Evolutionary conservation across 1,140 invertebrate genomes (phyloP).

Genomic region (Sitobion miscanthi): DNA sequence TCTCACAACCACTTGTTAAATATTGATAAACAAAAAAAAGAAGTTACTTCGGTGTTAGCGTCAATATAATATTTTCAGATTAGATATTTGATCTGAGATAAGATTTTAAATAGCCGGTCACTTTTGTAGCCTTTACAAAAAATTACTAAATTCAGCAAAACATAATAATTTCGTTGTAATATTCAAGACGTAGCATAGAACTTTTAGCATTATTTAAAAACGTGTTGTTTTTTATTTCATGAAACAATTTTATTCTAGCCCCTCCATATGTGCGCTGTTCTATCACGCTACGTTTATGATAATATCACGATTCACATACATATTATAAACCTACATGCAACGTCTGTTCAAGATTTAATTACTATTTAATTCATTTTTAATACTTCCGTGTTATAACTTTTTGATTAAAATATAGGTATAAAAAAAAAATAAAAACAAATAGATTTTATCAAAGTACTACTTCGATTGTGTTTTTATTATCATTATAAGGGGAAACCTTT

Average conservation of each 20-base stretch:
- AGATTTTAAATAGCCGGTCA: not conserved
- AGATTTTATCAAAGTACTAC: constrained; percentile 11
- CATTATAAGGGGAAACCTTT: constrained; percentile 7
- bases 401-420: not conserved
- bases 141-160: not conserved
- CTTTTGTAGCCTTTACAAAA: not conserved
- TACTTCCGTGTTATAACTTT: not conserved
- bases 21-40: not conserved
- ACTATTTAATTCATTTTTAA: constrained; percentile 19
- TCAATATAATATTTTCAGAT: not conserved
- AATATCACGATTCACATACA: not conserved
- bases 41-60: not conserved
- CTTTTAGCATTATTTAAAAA: not conserved
- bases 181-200: not conserved
- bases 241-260: not conserved
- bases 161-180: not conserved
- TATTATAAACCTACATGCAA: not conserved
- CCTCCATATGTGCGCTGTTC: not conserved
- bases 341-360: not conserved
- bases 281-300: not conserved
- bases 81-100: not conserved
- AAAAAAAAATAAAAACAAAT: constrained; percentile 4
- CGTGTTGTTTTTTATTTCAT: not conserved
- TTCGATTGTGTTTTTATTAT: constrained; percentile 11
- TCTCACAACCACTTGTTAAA: not conserved